A percentile compares a stretch with the other conserved stretches of the same genome.
Evolutionary conservation across 2,888 invertebrate genomes (phyloP).

Genomic region (Ophion obscuratus): DNA sequence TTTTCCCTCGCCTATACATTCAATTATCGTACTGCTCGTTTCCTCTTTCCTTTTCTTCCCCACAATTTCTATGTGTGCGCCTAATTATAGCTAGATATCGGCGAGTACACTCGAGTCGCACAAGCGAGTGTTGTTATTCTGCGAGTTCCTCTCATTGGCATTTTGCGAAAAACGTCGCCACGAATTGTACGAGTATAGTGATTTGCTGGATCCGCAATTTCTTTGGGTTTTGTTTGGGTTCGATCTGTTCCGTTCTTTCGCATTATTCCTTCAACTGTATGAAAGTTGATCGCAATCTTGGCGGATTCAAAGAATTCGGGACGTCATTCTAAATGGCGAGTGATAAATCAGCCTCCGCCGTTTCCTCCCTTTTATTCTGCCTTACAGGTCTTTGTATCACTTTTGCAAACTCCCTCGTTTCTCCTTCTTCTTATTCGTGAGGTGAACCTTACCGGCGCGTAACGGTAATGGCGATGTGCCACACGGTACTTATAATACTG

Average conservation of each 20-base stretch:
- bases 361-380: constrained; percentile 16
- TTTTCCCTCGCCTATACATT: constrained; percentile 14
- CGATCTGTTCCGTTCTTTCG: background rate
- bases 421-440: constrained; percentile 50
- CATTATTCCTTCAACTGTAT: background rate
- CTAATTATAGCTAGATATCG: constrained; percentile 23
- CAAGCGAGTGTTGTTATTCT: constrained; percentile 1
- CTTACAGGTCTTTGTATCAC: constrained; percentile 41
- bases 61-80: background rate
- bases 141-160: background rate
- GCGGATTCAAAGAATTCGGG: constrained; percentile 2
- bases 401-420: constrained; percentile 48
- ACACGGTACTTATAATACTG: constrained; percentile 60
- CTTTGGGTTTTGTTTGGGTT: background rate
- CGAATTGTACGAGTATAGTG: too few relatives aligned
- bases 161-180: background rate
- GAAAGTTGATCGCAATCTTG: constrained; percentile 22
- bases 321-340: constrained; percentile 47
- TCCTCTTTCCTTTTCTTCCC: constrained; percentile 24
- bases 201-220: background rate
- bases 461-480: constrained; percentile 69
- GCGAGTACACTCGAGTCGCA: constrained; percentile 1
- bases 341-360: constrained; percentile 46
- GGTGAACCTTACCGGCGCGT: constrained; percentile 53
- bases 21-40: constrained; percentile 41